phyloP scores from a whole-genome alignment of 1,140 invertebrate genomes.

The Ditylenchus dipsaci region DNA sequence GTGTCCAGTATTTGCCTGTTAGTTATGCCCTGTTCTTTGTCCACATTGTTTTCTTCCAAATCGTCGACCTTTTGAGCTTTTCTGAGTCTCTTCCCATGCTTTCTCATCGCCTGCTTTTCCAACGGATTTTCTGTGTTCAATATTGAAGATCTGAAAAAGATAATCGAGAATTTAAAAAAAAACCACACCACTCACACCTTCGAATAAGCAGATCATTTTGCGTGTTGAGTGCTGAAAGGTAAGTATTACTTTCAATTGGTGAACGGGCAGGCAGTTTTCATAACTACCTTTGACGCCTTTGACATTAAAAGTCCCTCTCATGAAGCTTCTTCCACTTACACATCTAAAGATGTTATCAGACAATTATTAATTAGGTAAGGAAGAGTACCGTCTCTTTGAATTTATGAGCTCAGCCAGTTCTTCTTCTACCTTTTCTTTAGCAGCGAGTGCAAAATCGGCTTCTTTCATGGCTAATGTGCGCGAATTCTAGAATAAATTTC shows the following conservation, averaged over 20 bases:
- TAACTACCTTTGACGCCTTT: slow-evolving; percentile 60
- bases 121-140: slow-evolving; percentile 19
- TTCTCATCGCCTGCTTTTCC: slow-evolving; percentile 12
- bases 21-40: slow-evolving; percentile 6
- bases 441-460: slow-evolving; percentile 2
- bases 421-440: slow-evolving; percentile 8
- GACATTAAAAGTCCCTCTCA: slow-evolving; percentile 84
- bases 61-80: slow-evolving; percentile 12
- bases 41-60: slow-evolving; percentile 11
- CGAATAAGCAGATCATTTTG: slow-evolving; percentile 12
- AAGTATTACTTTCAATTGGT: too few relatives aligned
- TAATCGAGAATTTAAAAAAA: neutral
- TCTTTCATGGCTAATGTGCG: neutral
- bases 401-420: slow-evolving; percentile 1
- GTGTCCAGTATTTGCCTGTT: slow-evolving; percentile 2
- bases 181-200: neutral
- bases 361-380: too few relatives aligned
- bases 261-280: too few relatives aligned
- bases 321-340: slow-evolving; percentile 68
- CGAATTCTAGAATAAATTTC: neutral
- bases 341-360: neutral
- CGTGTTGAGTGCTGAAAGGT: slow-evolving; percentile 12
- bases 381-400: neutral
- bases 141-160: neutral
- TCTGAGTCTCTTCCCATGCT: neutral